Percentiles rank a stretch among this genome's conserved stretches.
These are phyloP conservation scores for Lindbergichthys nudifrons DNA, from an alignment of 2,797 vertebrate species.

Conservation along the genomic window DNA sequence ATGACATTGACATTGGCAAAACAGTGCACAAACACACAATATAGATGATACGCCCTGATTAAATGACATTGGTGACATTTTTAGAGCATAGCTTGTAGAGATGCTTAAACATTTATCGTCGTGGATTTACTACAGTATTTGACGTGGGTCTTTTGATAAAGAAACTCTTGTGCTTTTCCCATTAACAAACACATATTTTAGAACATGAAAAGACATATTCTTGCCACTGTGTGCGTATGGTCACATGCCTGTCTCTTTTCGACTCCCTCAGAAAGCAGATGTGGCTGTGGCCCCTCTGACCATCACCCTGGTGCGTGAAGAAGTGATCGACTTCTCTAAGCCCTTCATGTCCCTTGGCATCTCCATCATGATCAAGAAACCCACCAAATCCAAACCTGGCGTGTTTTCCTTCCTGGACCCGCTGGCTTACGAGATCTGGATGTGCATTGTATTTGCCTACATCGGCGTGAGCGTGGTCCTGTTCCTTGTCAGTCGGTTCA, in stretches of 20 bases:
- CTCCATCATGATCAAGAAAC: conserved; percentile 99
- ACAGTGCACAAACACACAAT: not conserved
- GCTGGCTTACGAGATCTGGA: conserved; percentile 99
- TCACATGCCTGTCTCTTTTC: conserved; percentile 12
- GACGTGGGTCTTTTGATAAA: not conserved
- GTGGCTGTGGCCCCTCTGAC: conserved; percentile 97
- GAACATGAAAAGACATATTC: not conserved
- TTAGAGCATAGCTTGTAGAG: not conserved
- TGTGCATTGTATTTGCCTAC: conserved; percentile 99
- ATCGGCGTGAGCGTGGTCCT: conserved; percentile 99
- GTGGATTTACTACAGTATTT: not conserved
- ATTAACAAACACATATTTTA: not conserved
- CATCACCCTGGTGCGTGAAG: conserved; percentile 97
- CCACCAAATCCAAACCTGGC: conserved; percentile 97
- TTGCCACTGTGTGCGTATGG: not conserved
- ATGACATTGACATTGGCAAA: too few species aligned
- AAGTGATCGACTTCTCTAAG: conserved; percentile 99
- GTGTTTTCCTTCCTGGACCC: conserved; percentile 99
- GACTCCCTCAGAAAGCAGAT: conserved; percentile 90
- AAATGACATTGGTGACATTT: not conserved
- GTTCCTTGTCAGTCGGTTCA: conserved; percentile 98
- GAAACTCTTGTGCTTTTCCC: not conserved
- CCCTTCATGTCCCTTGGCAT: conserved; percentile 99
- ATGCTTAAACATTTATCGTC: not conserved
- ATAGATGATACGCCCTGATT: not conserved